A percentile compares a stretch with the other conserved stretches of the same genome.
These are phyloP conservation scores for Ennomos quercinarius DNA, from an alignment of 2,888 invertebrate genomes.

Conservation along the genomic window DNA sequence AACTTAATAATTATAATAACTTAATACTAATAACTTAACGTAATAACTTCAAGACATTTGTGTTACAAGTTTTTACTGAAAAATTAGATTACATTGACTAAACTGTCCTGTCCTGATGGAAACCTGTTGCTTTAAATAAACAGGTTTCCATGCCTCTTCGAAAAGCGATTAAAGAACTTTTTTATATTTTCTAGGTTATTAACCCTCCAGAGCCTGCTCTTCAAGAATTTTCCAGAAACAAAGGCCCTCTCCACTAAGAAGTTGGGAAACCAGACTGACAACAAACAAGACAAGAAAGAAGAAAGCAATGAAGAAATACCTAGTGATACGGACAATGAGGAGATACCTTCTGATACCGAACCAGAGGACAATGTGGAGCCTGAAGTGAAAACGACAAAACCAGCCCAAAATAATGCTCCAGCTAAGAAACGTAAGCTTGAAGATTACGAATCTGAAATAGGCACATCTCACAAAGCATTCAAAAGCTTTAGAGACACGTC, in stretches of 20 bases:
- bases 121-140: no score
- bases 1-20: no score
- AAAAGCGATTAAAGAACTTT: background rate
- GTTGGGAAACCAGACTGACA: conserved; percentile 43
- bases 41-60: no score
- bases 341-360: conserved; percentile 87
- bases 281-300: conserved; percentile 46
- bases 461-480: conserved; percentile 86
- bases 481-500: conserved; percentile 90
- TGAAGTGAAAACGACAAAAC: conserved; percentile 47
- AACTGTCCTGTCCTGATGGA: no score
- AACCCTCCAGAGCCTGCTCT: conserved; percentile 73
- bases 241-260: conserved; percentile 75
- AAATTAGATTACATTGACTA: no score
- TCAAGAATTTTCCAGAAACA: conserved; percentile 89
- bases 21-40: no score
- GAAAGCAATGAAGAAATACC: conserved; percentile 76
- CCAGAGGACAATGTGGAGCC: conserved; percentile 63
- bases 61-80: no score
- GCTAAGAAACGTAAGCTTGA: conserved; percentile 80
- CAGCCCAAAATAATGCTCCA: conserved; percentile 25
- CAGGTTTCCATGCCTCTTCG: background rate
- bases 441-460: conserved; percentile 86
- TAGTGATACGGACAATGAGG: conserved; percentile 86
- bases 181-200: conserved; percentile 75